phyloP scores from a whole-genome alignment of 2,113 vertebrate genomes.

The Mesitornis unicolor region DNA sequence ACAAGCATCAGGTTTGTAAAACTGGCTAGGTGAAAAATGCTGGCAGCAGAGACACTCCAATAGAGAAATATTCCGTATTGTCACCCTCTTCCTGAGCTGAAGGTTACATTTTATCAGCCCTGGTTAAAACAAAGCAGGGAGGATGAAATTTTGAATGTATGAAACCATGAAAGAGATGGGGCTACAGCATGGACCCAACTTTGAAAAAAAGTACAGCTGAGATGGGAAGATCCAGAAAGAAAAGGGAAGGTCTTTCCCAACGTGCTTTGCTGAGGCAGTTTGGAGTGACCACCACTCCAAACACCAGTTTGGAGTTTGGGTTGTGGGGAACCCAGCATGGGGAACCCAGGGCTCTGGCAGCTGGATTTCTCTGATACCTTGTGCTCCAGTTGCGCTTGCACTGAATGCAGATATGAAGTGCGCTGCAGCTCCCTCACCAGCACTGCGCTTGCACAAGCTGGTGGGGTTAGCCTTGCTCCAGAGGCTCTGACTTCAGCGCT shows the following conservation, averaged over 20 bases:
- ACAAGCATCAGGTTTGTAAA: not conserved
- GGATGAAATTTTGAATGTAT: not conserved
- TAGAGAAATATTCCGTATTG: not conserved
- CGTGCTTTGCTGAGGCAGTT: accelerated
- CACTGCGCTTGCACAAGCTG: accelerated
- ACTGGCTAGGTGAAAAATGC: not conserved
- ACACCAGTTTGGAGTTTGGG: no score
- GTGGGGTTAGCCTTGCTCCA: not conserved
- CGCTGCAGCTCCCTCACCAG: not conserved
- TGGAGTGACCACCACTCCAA: no score
- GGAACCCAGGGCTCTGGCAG: not conserved
- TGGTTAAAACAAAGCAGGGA: not conserved
- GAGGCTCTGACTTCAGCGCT: not conserved
- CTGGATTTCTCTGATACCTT: not conserved
- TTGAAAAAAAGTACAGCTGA: not conserved
- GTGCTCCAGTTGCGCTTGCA: not conserved
- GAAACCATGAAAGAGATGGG: not conserved
- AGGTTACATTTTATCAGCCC: not conserved
- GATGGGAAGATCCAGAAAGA: not conserved
- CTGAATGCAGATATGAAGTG: accelerated
- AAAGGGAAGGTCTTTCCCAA: not conserved
- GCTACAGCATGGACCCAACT: not conserved
- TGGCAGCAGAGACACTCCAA: not conserved
- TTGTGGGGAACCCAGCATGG: accelerated
- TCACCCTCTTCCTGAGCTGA: not conserved